Base-by-base conservation (phyloP, 2,888 invertebrate species). In the Cantharis rustica region DNA sequence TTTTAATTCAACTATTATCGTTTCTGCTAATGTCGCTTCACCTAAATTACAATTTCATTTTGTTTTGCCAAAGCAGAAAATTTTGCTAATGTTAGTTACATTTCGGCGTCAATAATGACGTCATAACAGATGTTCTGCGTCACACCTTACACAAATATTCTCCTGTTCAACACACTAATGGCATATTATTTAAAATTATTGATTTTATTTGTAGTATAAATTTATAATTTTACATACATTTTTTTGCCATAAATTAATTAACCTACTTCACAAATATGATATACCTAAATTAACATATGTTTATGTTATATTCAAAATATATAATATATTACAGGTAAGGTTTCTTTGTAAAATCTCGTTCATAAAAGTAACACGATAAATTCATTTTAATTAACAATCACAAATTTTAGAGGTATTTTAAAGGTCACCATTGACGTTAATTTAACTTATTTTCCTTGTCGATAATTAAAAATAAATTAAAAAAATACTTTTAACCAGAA, bases 11-110 rank as follows among this genome's bases (percentile, higher is more conserved):
- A n/a, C n/a, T 9, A n/a, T n/a, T n/a, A 7, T n/a, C 47, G 1
- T 7, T 5, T n/a, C n/a, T n/a, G n/a, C 7, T 9, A 47, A n/a
- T 47, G n/a, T 47, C n/a, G 47, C n/a, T n/a, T n/a, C 7, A 7
- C 7, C 7, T 47, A 47, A 47, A 47, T 47, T n/a, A 1, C n/a
- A n/a, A n/a, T 47, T n/a, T n/a, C n/a, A 27, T 27, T 31, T 31
- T 4, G 3, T 13, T 31, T 31, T 13, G n/a, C n/a, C 1, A 47
- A 47, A 47, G n/a, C n/a, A 47, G 0, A 31, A 13, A 47, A n/a
- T 47, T 47, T 47, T 47, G 47, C 47, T 31, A 31, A 23, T 23
- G 23, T 69, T 27, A 73, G 76, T 76, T 75, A 74, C 74, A 74
- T 61, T 20, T 23, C 20, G 23, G 16, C 73, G 72, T 72, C 31